Evolutionary conservation across 2,797 vertebrate genomes (phyloP).

Genomic region (Pipistrellus pygmaeus): DNA sequence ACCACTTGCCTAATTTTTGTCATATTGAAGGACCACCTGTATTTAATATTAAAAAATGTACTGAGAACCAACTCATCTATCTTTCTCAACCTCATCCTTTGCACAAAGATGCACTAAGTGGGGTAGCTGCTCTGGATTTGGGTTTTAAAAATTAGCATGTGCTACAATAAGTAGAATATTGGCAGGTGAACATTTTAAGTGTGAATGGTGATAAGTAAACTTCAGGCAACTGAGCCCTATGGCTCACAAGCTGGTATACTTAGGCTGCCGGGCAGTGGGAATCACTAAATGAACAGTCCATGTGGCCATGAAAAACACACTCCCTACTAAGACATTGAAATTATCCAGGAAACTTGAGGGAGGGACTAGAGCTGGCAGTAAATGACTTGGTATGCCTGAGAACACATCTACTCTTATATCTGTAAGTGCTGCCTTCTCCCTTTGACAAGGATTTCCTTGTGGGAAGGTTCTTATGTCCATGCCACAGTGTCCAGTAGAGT

Average conservation of each 20-base stretch:
- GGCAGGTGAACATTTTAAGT: neutral
- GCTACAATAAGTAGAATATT: neutral
- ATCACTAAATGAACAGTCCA: neutral
- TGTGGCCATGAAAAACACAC: neutral
- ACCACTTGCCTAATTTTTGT: neutral
- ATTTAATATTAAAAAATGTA: neutral
- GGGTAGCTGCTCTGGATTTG: neutral
- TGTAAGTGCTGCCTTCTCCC: neutral
- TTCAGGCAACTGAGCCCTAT: neutral
- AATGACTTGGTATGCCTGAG: neutral
- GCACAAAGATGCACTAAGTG: neutral
- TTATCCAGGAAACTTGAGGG: neutral
- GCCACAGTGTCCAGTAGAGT: accelerated
- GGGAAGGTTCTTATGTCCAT: neutral
- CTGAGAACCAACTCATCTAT: neutral
- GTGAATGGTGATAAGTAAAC: neutral
- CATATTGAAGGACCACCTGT: neutral
- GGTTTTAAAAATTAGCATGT: neutral
- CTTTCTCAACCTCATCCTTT: neutral
- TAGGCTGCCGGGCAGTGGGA: neutral
- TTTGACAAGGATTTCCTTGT: neutral
- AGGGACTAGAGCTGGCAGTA: neutral
- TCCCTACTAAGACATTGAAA: neutral
- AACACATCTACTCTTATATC: neutral
- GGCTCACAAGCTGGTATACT: neutral